Evolutionary conservation across 1,140 invertebrate genomes (phyloP).

Genomic region (Cydia strobilella): DNA sequence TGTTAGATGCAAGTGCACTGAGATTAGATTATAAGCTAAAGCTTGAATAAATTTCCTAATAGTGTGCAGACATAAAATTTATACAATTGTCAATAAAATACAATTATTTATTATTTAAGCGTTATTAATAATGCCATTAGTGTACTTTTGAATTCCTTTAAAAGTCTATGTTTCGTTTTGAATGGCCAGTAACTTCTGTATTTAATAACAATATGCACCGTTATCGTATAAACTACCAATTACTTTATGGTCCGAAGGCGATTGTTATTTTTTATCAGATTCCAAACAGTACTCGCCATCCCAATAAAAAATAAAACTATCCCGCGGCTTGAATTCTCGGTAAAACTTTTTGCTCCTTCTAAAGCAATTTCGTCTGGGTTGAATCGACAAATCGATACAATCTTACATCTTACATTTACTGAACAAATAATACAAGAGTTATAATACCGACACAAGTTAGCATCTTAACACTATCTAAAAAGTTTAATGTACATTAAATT

Average conservation of each 20-base stretch:
- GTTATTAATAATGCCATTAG: slow-evolving; percentile 1
- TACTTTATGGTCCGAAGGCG: background rate
- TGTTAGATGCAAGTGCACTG: too few relatives aligned
- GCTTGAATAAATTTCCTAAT: background rate
- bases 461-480: too few relatives aligned
- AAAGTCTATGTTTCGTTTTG: background rate
- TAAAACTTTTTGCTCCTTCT: background rate
- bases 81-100: slow-evolving; percentile 8
- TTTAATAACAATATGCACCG: background rate
- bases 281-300: background rate
- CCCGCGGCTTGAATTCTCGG: background rate
- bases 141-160: background rate
- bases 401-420: background rate
- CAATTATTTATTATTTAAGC: background rate
- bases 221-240: background rate
- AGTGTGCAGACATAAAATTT: background rate
- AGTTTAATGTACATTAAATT: too few relatives aligned
- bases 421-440: too few relatives aligned
- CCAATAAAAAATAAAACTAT: background rate
- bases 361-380: background rate
- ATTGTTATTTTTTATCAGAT: background rate
- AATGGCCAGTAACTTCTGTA: background rate
- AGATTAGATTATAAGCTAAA: background rate
- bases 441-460: too few relatives aligned
- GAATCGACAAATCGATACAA: background rate